Conservation (phyloP, 2,113 vertebrate genomes). For the Agelaius phoeniceus region DNA sequence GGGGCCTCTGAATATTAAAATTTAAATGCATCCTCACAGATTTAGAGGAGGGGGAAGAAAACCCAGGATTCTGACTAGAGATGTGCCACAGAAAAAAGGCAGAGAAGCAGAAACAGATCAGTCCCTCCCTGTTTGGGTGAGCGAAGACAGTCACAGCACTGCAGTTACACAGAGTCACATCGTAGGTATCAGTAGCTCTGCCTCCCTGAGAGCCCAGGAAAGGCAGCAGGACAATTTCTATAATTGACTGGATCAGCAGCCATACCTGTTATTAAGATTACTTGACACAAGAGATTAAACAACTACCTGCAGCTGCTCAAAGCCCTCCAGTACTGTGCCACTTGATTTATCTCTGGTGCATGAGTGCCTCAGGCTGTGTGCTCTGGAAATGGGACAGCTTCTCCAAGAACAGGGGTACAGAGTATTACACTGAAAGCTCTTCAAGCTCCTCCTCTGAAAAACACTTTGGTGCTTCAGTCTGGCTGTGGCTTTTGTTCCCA, state of each 20-base stretch:
- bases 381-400: background rate
- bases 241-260: slow-evolving; percentile 19
- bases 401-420: background rate
- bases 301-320: slow-evolving; percentile 31
- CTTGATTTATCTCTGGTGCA: background rate
- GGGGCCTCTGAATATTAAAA: background rate
- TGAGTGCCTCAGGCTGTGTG: background rate
- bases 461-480: background rate
- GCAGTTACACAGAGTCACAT: background rate
- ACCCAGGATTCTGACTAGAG: background rate
- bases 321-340: background rate
- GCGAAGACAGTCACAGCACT: background rate
- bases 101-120: background rate
- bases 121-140: background rate
- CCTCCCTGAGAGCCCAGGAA: background rate
- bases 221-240: slow-evolving; percentile 8
- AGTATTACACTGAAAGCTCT: background rate
- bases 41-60: background rate
- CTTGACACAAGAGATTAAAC: slow-evolving; percentile 20
- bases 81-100: background rate
- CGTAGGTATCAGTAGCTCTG: background rate
- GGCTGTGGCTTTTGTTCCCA: background rate
- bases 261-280: slow-evolving; percentile 50
- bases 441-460: background rate
- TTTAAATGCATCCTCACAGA: background rate